Conservation (phyloP, 2,888 invertebrate species). For the Ashinkailepas kermadecensis region DNA sequence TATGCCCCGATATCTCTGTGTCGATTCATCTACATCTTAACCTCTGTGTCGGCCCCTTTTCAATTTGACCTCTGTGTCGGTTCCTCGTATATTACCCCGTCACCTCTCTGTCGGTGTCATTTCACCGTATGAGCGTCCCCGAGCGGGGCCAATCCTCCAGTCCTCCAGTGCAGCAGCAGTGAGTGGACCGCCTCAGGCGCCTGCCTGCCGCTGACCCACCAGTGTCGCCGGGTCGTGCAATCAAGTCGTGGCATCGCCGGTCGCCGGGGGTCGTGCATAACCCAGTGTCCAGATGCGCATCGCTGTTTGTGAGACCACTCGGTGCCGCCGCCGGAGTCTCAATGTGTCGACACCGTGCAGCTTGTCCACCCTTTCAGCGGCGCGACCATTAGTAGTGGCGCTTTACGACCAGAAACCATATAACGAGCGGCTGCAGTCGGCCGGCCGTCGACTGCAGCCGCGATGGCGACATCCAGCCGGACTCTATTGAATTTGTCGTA, state of each 20-base stretch:
- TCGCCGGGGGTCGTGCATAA: not conserved
- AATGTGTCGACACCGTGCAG: not conserved
- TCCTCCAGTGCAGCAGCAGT: not conserved
- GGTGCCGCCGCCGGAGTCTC: not conserved
- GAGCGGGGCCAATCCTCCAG: no score
- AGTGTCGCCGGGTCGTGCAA: conserved; percentile 9
- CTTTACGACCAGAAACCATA: not conserved
- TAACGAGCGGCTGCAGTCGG: conserved; percentile 2
- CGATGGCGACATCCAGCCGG: not conserved
- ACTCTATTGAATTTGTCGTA: conserved; percentile 9
- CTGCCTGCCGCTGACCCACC: no score
- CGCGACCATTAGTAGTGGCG: not conserved
- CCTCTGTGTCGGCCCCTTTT: no score
- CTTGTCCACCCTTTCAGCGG: not conserved
- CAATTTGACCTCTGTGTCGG: no score
- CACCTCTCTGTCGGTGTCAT: no score
- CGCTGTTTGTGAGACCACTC: not conserved
- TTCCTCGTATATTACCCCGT: no score
- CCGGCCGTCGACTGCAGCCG: not conserved
- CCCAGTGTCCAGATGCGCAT: not conserved
- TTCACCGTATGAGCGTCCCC: no score
- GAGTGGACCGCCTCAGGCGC: not conserved
- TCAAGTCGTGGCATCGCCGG: not conserved
- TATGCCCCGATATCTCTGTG: no score
- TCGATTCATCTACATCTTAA: no score